Evolutionary conservation across 2,888 invertebrate species (phyloP), one percentile per base, ranked within the genome.

Genomic region (Graphium colonna): DNA sequence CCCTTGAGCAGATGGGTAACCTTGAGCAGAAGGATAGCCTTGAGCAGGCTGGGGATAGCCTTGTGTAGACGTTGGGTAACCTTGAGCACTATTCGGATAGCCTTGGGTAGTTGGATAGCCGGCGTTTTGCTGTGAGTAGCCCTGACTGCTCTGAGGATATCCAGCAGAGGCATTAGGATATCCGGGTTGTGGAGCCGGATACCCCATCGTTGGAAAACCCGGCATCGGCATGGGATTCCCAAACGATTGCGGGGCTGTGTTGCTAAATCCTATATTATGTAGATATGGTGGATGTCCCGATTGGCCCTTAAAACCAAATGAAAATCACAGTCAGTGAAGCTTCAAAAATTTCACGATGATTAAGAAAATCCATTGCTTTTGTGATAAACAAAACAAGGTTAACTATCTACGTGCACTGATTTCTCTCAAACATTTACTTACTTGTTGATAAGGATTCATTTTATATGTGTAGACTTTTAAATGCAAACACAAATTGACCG

Each of bases 211-310:
- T 9, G 85, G 83, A 47, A 86, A 69, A 16, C 90, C 89, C 0
- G 79, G 82, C 82, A 85, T 86, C 40, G 89, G 90, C 80, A 80
- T 72, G 10, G 89, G 87, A 62, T 87, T 89, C 18, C 88, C 90
- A 57, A 90, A 90, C 5, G 89, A 87, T 62, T 90, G 90, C 55
- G 90, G 90, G 54, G 88, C 87, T 13, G 73, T 60, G 77, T 90
- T 90, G 73, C 66, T 63, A 81, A 80, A 90, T 74, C 90, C 90
- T 63, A 88, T 65, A 77, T 86, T 90, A 73, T 87, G 88, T 61
- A 81, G 71, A 65, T 86, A 90, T 69, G 74, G 83, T 68, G 77
- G 88, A 72, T 80, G 88, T 87, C 91, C 91, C 74, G 78, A 79
- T 77, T 79, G 89, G 75, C 78, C 92, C 92, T 82, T 92, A 67